A percentile compares a stretch with the other conserved stretches of the same genome.
phyloP scores from a whole-genome alignment of 2,888 invertebrate species.

The Troides oblongomaculatus region DNA sequence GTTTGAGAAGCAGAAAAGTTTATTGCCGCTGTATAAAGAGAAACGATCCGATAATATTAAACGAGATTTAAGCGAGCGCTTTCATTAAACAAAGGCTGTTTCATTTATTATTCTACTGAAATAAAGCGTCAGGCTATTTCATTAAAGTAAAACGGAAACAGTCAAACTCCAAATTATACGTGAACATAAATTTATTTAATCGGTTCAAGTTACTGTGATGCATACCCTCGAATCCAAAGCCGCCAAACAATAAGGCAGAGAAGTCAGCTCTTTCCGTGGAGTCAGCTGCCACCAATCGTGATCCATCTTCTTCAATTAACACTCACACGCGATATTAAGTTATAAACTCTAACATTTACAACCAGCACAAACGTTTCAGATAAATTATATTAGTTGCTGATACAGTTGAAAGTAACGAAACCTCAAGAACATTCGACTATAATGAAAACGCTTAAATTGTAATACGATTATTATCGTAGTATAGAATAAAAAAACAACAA shows the following conservation, averaged over 20 bases:
- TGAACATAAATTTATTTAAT: background rate
- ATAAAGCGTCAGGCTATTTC: background rate
- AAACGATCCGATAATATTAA: background rate
- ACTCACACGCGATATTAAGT: background rate
- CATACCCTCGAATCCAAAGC: conserved; percentile 81
- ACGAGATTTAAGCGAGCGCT: conserved; percentile 12
- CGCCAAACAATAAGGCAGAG: conserved; percentile 80
- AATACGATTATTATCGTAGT: background rate
- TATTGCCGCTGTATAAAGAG: background rate
- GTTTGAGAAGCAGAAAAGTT: background rate
- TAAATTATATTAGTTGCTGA: no score
- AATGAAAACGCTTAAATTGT: background rate
- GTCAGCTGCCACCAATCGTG: conserved; percentile 77
- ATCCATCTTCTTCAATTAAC: conserved; percentile 47
- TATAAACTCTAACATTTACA: background rate
- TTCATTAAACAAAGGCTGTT: conserved; percentile 1
- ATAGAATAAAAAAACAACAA: background rate
- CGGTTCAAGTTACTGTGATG: conserved; percentile 29
- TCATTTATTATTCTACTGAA: background rate
- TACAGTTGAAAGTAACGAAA: background rate
- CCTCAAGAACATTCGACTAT: background rate
- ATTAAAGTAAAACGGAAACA: no score
- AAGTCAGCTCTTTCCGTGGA: conserved; percentile 59
- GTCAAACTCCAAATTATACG: background rate
- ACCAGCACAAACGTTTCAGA: no score